Evolutionary conservation across 2,888 invertebrate species (phyloP).

Genomic region (Lasius platythorax): DNA sequence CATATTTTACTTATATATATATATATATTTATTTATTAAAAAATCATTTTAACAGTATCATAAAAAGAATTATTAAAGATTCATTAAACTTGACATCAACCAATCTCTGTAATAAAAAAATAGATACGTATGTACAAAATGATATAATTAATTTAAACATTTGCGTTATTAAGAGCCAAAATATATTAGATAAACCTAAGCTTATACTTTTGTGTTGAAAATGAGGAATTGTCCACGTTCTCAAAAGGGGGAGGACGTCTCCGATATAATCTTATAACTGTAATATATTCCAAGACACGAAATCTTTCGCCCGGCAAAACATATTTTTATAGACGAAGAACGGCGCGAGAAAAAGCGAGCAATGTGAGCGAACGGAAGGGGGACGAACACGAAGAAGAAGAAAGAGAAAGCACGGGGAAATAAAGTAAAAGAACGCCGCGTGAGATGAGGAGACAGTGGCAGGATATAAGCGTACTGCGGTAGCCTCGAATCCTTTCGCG

Average conservation of each 20-base stretch:
- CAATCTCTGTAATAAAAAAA: not conserved
- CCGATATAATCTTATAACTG: not conserved
- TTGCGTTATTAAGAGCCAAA: not conserved
- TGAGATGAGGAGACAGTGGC: conserved; percentile 38
- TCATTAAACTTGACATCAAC: not conserved
- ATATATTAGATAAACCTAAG: not conserved
- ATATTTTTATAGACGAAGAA: conserved; percentile 54
- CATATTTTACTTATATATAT: not conserved
- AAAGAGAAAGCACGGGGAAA: conserved; percentile 32
- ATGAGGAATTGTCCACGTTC: not conserved
- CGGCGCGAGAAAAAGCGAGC: conserved; percentile 48
- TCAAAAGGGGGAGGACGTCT: not conserved
- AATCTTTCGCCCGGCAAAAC: conserved; percentile 33
- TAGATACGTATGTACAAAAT: not conserved
- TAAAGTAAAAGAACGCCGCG: conserved; percentile 33
- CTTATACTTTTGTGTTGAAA: not conserved
- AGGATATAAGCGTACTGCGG: conserved; percentile 67
- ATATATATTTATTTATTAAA: not conserved
- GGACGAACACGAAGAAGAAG: conserved; percentile 12
- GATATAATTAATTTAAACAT: not conserved
- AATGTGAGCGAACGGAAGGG: conserved; percentile 22
- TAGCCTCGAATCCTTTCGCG: conserved; percentile 56
- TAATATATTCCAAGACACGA: not conserved
- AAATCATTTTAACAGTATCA: not conserved
- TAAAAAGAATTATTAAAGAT: not conserved